A percentile compares a stretch with the other conserved stretches of the same genome.
phyloP scores from a whole-genome alignment of 2,113 vertebrate genomes.

The Sphaerodactylus townsendi region DNA sequence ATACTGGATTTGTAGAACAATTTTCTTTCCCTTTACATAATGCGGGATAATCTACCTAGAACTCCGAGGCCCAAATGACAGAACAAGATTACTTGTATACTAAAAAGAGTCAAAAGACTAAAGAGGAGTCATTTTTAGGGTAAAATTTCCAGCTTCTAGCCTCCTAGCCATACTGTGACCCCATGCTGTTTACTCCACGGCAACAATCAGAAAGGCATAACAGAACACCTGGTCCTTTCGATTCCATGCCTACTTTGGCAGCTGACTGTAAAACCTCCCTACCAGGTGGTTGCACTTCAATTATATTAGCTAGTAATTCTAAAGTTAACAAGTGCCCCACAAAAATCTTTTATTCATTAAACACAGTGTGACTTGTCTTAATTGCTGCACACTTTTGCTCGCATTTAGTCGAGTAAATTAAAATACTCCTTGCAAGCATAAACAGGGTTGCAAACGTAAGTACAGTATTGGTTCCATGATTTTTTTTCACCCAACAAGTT shows the following conservation, averaged over 20 bases:
- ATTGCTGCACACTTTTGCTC: constrained; percentile 77
- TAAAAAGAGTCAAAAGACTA: constrained; percentile 46
- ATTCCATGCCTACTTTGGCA: constrained; percentile 83
- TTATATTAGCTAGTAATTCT: constrained; percentile 86
- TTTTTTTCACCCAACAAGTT: background rate
- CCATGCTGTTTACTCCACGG: constrained; percentile 85
- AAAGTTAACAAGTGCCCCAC: constrained; percentile 82
- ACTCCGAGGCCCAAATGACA: background rate
- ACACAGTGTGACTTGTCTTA: constrained; percentile 76
- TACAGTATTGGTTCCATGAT: fast-evolving
- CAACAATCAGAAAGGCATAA: constrained; percentile 80
- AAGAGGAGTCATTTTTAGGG: constrained; percentile 78
- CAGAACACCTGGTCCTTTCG: constrained; percentile 87
- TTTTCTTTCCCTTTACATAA: background rate
- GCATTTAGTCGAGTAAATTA: constrained; percentile 80
- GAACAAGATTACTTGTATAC: background rate
- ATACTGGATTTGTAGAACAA: background rate
- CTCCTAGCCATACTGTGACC: constrained; percentile 86
- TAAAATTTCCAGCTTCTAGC: constrained; percentile 82
- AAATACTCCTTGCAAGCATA: constrained; percentile 61
- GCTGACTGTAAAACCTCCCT: constrained; percentile 86
- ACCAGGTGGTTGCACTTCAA: constrained; percentile 92
- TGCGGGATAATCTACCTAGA: background rate
- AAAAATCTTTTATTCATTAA: constrained; percentile 78
- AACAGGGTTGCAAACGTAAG: constrained; percentile 62